These are phyloP conservation scores for Hippocampus barbouri DNA, from an alignment of 2,113 vertebrate genomes.

Conservation along the genomic window DNA sequence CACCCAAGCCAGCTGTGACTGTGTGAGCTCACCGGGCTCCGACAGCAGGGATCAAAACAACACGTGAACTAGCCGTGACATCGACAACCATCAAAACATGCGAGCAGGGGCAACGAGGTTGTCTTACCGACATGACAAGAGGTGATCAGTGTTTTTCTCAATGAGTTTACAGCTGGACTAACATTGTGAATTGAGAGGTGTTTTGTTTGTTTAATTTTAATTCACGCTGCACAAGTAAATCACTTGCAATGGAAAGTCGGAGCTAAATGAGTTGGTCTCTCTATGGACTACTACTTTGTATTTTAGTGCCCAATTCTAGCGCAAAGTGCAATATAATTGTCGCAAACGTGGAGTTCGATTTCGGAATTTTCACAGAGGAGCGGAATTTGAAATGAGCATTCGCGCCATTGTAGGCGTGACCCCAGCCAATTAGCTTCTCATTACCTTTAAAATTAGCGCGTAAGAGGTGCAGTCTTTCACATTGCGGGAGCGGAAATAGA, in stretches of 20 bases:
- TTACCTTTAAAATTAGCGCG: too few species aligned
- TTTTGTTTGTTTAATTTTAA: not conserved
- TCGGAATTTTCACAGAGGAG: too few species aligned
- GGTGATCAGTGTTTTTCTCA: conserved; percentile 2
- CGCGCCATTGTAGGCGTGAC: too few species aligned
- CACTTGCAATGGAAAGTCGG: not conserved
- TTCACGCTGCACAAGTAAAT: not conserved
- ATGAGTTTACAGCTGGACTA: not conserved
- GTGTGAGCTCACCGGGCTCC: conserved; percentile 62
- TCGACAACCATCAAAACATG: conserved; percentile 56
- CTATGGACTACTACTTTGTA: too few species aligned
- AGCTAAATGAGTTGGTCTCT: not conserved
- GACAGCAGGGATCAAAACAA: conserved; percentile 71
- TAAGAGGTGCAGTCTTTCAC: too few species aligned
- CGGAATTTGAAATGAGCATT: too few species aligned
- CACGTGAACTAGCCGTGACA: conserved; percentile 60
- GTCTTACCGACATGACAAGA: conserved; percentile 47
- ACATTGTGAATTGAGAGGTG: not conserved
- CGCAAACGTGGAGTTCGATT: too few species aligned
- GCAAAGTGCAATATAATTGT: too few species aligned
- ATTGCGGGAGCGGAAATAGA: too few species aligned
- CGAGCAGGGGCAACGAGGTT: conserved; percentile 38
- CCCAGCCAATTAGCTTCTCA: too few species aligned
- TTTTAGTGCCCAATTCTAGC: too few species aligned
- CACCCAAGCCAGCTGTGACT: conserved; percentile 69